Percentiles rank a stretch among this genome's conserved stretches.
phyloP scores from a whole-genome alignment of 2,888 invertebrate genomes.

The Branchellion lobata region DNA sequence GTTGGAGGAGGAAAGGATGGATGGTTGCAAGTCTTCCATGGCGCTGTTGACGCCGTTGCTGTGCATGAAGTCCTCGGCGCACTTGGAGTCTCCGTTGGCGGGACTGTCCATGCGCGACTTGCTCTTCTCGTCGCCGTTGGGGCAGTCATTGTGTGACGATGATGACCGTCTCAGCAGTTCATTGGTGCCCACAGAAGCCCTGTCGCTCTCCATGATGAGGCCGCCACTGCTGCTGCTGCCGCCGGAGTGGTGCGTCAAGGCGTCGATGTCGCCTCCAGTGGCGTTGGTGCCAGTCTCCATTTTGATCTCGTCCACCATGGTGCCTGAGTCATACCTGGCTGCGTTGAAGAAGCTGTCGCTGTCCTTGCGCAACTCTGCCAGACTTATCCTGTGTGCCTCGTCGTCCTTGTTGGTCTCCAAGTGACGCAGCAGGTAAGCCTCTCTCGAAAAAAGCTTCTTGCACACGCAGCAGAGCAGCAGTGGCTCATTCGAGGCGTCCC shows the following conservation, averaged over 20 bases:
- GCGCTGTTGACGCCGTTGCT: not conserved
- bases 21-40: not conserved
- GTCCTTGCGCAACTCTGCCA: slow-evolving; percentile 44
- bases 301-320: slow-evolving; percentile 14
- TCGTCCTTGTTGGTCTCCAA: slow-evolving; percentile 52
- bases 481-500: slow-evolving; percentile 23
- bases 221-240: slow-evolving; percentile 28
- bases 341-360: slow-evolving; percentile 31
- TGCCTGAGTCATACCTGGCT: slow-evolving; percentile 35
- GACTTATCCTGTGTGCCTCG: slow-evolving; percentile 46
- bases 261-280: not conserved
- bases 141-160: slow-evolving; percentile 11
- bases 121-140: slow-evolving; percentile 26
- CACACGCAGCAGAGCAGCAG: slow-evolving; percentile 50
- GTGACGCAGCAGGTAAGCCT: slow-evolving; percentile 51
- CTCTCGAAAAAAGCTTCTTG: slow-evolving; percentile 52
- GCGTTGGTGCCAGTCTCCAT: slow-evolving; percentile 14
- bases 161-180: slow-evolving; percentile 22
- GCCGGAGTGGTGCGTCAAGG: slow-evolving; percentile 20
- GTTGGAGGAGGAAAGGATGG: not conserved
- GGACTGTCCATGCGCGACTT: slow-evolving; percentile 35
- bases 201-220: slow-evolving; percentile 8
- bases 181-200: slow-evolving; percentile 16
- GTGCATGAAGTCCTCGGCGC: not conserved
- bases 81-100: not conserved